These are phyloP conservation scores for Tribolium freemani DNA, from an alignment of 2,888 invertebrate species.

Conservation along the genomic window DNA sequence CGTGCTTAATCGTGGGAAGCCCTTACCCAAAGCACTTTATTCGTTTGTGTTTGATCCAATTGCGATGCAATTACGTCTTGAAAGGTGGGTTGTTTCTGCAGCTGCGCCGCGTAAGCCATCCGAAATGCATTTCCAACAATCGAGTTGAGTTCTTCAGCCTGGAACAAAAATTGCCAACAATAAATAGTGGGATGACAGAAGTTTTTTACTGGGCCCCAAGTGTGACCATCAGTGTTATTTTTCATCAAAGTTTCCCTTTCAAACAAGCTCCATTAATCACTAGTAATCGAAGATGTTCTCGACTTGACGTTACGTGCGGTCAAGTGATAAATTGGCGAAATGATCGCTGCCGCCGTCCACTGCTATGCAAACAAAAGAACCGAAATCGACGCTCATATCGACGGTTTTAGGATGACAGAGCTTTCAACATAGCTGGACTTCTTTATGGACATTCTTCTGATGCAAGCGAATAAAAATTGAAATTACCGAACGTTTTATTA, in stretches of 20 bases:
- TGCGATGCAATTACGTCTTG: conserved; percentile 80
- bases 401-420: conserved; percentile 13
- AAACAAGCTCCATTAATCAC: conserved; percentile 56
- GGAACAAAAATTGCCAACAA: conserved; percentile 57
- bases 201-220: conserved; percentile 42
- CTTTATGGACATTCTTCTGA: conserved; percentile 16
- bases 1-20: background rate
- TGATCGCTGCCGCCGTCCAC: conserved; percentile 11
- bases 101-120: conserved; percentile 90
- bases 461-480: conserved; percentile 17
- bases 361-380: conserved; percentile 41
- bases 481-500: conserved; percentile 28
- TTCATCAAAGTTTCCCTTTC: conserved; percentile 48
- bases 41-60: conserved; percentile 67
- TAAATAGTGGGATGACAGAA: conserved; percentile 24
- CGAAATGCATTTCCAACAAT: conserved; percentile 93
- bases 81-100: conserved; percentile 77
- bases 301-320: conserved; percentile 51
- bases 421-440: background rate
- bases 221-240: conserved; percentile 48
- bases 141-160: conserved; percentile 90
- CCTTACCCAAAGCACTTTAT: conserved; percentile 70
- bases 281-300: conserved; percentile 54
- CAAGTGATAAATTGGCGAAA: conserved; percentile 55
- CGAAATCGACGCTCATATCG: conserved; percentile 38